Base-by-base conservation (phyloP, 1,140 invertebrate genomes). In the Dysdera silvatica region DNA sequence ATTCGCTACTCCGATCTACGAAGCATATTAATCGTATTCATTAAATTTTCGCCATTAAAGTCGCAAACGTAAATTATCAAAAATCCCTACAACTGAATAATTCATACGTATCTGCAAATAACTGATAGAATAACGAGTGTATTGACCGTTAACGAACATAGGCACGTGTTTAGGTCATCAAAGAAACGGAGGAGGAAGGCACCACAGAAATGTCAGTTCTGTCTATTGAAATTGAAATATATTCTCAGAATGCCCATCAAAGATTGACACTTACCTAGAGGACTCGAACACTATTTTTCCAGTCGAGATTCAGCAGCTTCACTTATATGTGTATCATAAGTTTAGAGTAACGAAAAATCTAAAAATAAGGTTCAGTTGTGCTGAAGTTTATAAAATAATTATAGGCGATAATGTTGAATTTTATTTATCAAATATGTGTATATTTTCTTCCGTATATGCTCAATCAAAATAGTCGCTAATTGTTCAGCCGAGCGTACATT, bases 311-410 rank as follows among this genome's bases (percentile, higher is more conserved):
- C 53, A 56, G 1, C 32, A 41, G 3, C 41, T 56, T 56, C 32
- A 56, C 24, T 61, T 32, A 55, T 52, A 57, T 61, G 43, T 65
- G 52, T 26, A 49, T 31, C 51, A 65, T 51, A 66, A 68, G 20
- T 66, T 65, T 47, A 66, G 35, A 57, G 67, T 35, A 68, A 65
- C 10, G 52, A 57, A 61, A 64, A 60, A 32, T 54, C 29, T 32
- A 65, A 61, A 51, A 37, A 28, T 37, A 26, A 41, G 33, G 41
- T 56, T 56, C 33, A 41, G 23, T 56, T 37, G 41, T 40, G 53
- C 53, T 56, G 33, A 56, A 56, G 24, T 43, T 59, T 45, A 47
- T 58, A 52, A 61, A 61, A 61, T 52, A 53, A 45, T 52, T 52
- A 4, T 48, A 57, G 16, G 47, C 57, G 7, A 58, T 23, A 64